A percentile compares a stretch with the other conserved stretches of the same genome.
Evolutionary conservation across 35 echinoderm and acorn worm species (phyloP).

Genomic region (Heliocidaris tuberculata): DNA sequence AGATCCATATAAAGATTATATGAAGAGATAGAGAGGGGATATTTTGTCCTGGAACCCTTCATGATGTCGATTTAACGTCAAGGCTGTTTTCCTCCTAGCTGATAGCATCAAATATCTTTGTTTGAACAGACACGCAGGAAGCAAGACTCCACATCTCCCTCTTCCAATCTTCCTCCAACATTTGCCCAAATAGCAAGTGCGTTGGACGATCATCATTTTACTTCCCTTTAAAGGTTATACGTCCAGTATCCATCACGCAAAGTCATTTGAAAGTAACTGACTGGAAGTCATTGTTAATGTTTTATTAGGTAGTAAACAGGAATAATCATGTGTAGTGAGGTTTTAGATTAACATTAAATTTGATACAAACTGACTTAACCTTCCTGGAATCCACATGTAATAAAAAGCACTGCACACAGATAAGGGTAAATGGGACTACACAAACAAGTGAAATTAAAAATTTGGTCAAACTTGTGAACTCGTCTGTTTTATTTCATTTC

Average conservation of each 20-base stretch:
- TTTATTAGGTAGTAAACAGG: too few relatives aligned
- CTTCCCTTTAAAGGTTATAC: not conserved
- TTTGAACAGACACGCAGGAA: not conserved
- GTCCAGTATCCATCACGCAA: not conserved
- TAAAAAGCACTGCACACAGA: too few relatives aligned
- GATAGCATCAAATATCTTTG: not conserved
- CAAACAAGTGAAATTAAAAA: too few relatives aligned
- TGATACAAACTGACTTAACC: too few relatives aligned
- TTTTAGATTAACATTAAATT: too few relatives aligned
- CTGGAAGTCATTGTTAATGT: too few relatives aligned
- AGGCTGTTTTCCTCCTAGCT: not conserved
- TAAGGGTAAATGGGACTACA: too few relatives aligned
- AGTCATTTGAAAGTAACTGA: not conserved
- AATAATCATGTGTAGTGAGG: too few relatives aligned
- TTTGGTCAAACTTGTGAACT: too few relatives aligned
- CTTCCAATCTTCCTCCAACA: not conserved
- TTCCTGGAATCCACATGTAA: too few relatives aligned
- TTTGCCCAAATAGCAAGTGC: not conserved
- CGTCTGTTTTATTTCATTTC: too few relatives aligned
- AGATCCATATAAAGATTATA: not conserved
- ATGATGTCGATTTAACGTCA: not conserved
- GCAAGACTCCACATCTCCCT: not conserved
- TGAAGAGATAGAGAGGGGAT: not conserved
- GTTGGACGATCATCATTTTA: not conserved
- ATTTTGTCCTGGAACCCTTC: not conserved